Evolutionary conservation across 2,113 vertebrate species (phyloP).

Genomic region (Cromileptes altivelis): DNA sequence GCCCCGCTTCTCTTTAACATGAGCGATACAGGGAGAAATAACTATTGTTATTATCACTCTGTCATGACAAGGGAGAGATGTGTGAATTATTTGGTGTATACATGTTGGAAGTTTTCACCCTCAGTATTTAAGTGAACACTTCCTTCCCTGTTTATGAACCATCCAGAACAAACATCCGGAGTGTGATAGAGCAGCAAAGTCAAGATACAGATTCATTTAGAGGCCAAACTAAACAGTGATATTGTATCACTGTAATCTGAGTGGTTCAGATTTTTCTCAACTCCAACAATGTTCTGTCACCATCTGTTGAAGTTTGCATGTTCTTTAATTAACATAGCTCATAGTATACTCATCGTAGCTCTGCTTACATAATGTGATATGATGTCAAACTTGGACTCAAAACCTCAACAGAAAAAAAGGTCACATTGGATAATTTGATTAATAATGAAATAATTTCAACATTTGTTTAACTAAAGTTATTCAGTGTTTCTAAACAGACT

Average conservation of each 20-base stretch:
- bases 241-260: background rate
- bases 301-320: conserved; percentile 49
- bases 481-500: background rate
- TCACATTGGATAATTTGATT: no score
- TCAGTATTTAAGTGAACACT: background rate
- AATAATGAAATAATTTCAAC: background rate
- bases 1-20: background rate
- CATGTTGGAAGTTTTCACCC: background rate
- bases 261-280: background rate
- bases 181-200: background rate
- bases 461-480: background rate
- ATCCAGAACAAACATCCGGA: background rate
- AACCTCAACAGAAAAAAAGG: background rate
- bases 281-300: background rate
- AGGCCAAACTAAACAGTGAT: background rate
- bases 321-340: conserved; percentile 36
- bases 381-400: conserved; percentile 42
- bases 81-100: background rate
- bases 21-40: background rate
- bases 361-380: conserved; percentile 9
- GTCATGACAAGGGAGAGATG: background rate
- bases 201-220: background rate
- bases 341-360: background rate
- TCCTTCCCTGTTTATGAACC: background rate
- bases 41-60: background rate